phyloP scores from a whole-genome alignment of 2,113 vertebrate species.

The Mustela nigripes region DNA sequence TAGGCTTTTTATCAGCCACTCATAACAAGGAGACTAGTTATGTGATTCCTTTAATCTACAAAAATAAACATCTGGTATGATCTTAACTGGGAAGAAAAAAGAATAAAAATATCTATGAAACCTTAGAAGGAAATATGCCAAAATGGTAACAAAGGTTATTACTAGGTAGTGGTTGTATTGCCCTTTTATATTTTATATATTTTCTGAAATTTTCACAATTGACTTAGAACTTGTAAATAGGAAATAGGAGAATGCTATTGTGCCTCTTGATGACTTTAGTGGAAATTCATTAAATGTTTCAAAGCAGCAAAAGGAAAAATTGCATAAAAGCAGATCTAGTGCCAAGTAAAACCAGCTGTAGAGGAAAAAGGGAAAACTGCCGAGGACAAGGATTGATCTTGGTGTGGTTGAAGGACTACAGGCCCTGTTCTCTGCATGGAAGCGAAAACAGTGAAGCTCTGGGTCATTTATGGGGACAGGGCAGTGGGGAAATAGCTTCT shows the following conservation, averaged over 20 bases:
- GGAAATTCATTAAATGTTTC: neutral
- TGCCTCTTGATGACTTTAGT: slow-evolving; percentile 8
- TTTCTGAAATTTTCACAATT: slow-evolving; percentile 56
- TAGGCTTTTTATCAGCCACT: neutral
- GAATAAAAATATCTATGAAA: neutral
- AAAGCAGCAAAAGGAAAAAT: neutral
- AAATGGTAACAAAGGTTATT: slow-evolving; percentile 9
- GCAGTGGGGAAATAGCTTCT: neutral
- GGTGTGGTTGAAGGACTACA: neutral
- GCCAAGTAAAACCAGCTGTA: neutral
- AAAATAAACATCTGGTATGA: slow-evolving; percentile 36
- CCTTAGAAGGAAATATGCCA: neutral
- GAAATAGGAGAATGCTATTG: slow-evolving; percentile 21
- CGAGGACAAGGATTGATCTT: neutral
- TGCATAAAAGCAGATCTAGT: neutral
- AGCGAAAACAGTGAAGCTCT: neutral
- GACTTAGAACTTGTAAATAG: neutral
- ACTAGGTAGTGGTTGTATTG: neutral
- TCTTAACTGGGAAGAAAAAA: neutral
- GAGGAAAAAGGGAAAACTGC: neutral
- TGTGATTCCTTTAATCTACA: neutral
- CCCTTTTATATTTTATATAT: neutral
- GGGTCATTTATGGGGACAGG: neutral
- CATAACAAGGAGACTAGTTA: neutral
- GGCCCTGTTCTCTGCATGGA: neutral